These are phyloP conservation scores for Colistium nudipinnis DNA, from an alignment of 2,113 vertebrate genomes.

Conservation along the genomic window DNA sequence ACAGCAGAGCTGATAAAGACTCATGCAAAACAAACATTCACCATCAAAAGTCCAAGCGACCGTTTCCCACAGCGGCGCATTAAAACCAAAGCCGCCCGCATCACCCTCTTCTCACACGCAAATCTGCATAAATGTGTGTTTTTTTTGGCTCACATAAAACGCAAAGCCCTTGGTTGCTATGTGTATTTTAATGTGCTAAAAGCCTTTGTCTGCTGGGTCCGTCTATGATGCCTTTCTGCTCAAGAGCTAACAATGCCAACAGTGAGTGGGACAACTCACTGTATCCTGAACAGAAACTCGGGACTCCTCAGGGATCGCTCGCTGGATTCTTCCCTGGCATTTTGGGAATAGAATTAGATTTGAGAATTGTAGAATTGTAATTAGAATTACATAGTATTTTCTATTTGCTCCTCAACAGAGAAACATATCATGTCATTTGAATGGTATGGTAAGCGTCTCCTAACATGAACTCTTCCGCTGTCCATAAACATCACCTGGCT, in stretches of 20 bases:
- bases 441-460: too few species aligned
- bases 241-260: slow-evolving; percentile 7
- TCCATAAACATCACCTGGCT: too few species aligned
- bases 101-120: neutral
- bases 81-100: slow-evolving; percentile 18
- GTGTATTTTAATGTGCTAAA: slow-evolving; percentile 56
- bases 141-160: slow-evolving; percentile 21
- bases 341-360: too few species aligned
- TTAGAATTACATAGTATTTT: too few species aligned
- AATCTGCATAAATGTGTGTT: slow-evolving; percentile 38
- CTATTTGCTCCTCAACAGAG: too few species aligned
- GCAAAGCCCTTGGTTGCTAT: slow-evolving; percentile 20
- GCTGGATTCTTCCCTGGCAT: neutral
- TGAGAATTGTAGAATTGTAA: too few species aligned
- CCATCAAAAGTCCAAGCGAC: neutral
- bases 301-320: neutral
- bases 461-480: too few species aligned
- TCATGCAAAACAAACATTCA: neutral
- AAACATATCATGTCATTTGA: too few species aligned
- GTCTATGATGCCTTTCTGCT: slow-evolving; percentile 14
- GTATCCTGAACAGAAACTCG: slow-evolving; percentile 23
- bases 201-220: slow-evolving; percentile 39
- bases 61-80: neutral
- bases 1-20: neutral
- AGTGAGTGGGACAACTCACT: slow-evolving; percentile 38